These are phyloP conservation scores for Asteroscopus sphinx DNA, from an alignment of 2,888 invertebrate genomes.

Conservation along the genomic window DNA sequence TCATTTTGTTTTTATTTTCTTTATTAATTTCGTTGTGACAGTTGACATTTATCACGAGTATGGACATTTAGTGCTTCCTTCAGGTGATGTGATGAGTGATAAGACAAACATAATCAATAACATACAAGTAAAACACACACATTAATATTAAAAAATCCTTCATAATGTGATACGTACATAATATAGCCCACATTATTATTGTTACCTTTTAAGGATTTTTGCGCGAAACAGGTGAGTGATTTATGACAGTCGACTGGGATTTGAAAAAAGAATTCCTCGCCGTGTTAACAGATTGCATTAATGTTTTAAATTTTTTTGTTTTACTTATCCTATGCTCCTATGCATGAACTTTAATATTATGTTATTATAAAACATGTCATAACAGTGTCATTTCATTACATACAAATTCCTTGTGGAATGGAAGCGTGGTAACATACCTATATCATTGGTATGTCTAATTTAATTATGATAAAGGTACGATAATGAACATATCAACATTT, in stretches of 20 bases:
- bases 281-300: constrained; percentile 80
- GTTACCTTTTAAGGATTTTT: constrained; percentile 72
- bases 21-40: no score
- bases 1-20: no score
- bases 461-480: constrained; percentile 38
- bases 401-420: constrained; percentile 44
- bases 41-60: no score
- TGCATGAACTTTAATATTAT: constrained; percentile 38
- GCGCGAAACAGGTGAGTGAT: constrained; percentile 84
- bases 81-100: not conserved
- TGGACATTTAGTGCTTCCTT: no score
- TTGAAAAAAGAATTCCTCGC: constrained; percentile 76
- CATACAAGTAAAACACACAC: constrained; percentile 8
- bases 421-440: constrained; percentile 18
- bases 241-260: constrained; percentile 82
- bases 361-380: constrained; percentile 46
- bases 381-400: constrained; percentile 43
- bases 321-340: constrained; percentile 48
- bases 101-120: constrained; percentile 7
- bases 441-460: constrained; percentile 31
- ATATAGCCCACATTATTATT: constrained; percentile 57
- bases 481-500: constrained; percentile 26
- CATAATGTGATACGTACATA: constrained; percentile 53
- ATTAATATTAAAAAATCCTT: constrained; percentile 35
- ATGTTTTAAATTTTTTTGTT: constrained; percentile 73